Percentiles rank a stretch among this genome's conserved stretches.
Evolutionary conservation across 2,797 vertebrate genomes (phyloP).

Genomic region (Champsocephalus gunnari): DNA sequence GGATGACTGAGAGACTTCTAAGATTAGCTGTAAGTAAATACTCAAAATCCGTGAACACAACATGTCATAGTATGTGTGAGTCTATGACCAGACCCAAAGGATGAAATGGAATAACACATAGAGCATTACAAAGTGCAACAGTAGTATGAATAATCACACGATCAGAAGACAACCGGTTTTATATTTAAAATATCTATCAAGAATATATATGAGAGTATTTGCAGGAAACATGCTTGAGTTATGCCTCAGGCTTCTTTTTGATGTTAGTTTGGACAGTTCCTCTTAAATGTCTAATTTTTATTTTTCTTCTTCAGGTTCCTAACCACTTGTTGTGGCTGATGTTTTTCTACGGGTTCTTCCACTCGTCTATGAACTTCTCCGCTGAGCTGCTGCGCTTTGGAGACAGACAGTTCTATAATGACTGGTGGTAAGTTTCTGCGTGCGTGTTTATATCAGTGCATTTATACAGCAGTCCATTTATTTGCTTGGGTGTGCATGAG

Average conservation of each 20-base stretch:
- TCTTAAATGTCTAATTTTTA: neutral
- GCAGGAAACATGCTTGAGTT: neutral
- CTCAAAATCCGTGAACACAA: neutral
- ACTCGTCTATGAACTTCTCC: conserved; percentile 91
- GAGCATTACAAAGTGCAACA: neutral
- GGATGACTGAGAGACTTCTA: conserved; percentile 91
- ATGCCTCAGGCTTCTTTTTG: neutral
- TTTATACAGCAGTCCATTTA: too few relatives aligned
- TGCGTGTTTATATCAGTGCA: neutral
- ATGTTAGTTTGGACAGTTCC: neutral
- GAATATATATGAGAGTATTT: neutral
- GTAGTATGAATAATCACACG: neutral
- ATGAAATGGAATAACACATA: neutral
- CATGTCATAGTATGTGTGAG: neutral
- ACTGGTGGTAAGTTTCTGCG: conserved; percentile 90
- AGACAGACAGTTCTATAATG: conserved; percentile 93
- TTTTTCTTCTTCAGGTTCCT: conserved; percentile 84
- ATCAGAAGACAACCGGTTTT: too few relatives aligned
- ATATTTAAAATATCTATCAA: too few relatives aligned
- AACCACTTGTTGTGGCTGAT: conserved; percentile 95
- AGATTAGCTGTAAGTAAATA: conserved; percentile 90
- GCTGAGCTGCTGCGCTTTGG: conserved; percentile 92
- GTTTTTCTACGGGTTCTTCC: conserved; percentile 96
- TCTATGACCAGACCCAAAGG: neutral
- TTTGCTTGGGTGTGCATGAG: conserved; percentile 9